Conservation (phyloP, 2,113 vertebrate species). For the Cairina moschata region DNA sequence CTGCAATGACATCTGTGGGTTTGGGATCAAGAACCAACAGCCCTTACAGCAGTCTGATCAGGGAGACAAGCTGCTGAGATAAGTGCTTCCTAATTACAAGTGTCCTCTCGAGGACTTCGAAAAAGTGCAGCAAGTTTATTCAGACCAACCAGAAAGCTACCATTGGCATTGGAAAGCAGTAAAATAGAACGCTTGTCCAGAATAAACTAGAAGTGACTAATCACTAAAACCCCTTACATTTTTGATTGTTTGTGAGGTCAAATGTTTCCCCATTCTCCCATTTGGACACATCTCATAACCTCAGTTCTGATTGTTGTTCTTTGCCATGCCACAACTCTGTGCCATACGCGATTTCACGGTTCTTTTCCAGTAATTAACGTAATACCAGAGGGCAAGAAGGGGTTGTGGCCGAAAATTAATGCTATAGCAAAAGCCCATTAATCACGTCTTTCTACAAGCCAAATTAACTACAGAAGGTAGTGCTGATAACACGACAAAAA, state of each 20-base stretch:
- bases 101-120: not conserved
- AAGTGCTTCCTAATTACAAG: not conserved
- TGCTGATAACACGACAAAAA: conserved; percentile 66
- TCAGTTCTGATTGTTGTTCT: conserved; percentile 7
- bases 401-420: conserved; percentile 62
- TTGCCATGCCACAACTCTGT: not conserved
- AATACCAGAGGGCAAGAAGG: conserved; percentile 46
- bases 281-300: conserved; percentile 2
- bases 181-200: not conserved
- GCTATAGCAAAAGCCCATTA: conserved; percentile 49
- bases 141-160: not conserved
- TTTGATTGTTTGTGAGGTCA: not conserved
- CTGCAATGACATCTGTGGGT: not conserved
- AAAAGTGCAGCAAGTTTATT: not conserved
- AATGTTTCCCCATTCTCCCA: conserved; percentile 14
- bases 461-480: conserved; percentile 66
- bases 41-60: not conserved
- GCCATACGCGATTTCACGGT: not conserved
- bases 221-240: not conserved
- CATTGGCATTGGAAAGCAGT: not conserved
- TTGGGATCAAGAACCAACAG: not conserved
- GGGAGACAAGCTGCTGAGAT: not conserved
- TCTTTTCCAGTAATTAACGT: conserved; percentile 64
- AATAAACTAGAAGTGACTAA: not conserved
- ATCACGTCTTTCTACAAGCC: conserved; percentile 51